phyloP scores from a whole-genome alignment of 2,797 vertebrate genomes.

The Rhabdophis nuchalis region DNA sequence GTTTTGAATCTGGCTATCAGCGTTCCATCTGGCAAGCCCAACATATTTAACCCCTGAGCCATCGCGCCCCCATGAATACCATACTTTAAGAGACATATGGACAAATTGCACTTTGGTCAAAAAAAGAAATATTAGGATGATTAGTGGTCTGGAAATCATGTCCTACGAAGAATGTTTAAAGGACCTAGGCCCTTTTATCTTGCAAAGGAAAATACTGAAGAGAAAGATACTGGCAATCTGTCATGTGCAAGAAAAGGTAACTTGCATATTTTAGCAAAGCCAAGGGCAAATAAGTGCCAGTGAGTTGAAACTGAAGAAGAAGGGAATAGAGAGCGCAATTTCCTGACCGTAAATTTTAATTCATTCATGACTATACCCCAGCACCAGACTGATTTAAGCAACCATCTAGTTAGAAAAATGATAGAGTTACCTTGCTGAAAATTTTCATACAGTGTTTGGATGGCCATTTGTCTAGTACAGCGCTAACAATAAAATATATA shows the following conservation, averaged over 20 bases:
- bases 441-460: neutral
- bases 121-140: neutral
- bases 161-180: neutral
- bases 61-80: neutral
- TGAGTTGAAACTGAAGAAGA: neutral
- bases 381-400: neutral
- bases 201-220: neutral
- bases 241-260: neutral
- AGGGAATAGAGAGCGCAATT: neutral
- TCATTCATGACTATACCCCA: neutral
- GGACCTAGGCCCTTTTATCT: neutral
- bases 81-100: neutral
- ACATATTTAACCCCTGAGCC: neutral
- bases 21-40: neutral
- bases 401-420: neutral
- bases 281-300: neutral
- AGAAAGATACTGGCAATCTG: neutral
- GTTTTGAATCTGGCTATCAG: neutral
- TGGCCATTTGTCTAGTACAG: neutral
- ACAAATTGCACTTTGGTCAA: neutral
- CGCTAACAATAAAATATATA: neutral
- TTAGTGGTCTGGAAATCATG: neutral
- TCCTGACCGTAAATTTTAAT: neutral
- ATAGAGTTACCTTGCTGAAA: neutral
- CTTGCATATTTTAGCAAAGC: neutral